These are phyloP conservation scores for Tromatobia lineatoria DNA, from an alignment of 2,888 invertebrate genomes.

Conservation along the genomic window DNA sequence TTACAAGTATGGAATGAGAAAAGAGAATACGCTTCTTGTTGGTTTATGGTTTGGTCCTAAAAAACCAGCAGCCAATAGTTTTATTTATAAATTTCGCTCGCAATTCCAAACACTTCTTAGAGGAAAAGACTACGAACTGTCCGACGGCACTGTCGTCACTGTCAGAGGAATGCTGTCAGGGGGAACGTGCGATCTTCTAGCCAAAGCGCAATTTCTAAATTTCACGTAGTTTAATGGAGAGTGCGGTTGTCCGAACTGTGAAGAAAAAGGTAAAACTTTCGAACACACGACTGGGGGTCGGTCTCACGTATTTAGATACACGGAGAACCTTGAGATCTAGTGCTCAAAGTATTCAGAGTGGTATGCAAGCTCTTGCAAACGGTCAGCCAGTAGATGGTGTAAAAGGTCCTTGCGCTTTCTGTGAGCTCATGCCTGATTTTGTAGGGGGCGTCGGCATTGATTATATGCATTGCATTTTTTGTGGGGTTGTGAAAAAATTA, in stretches of 20 bases:
- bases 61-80: conserved; percentile 57
- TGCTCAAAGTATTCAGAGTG: conserved; percentile 37
- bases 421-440: conserved; percentile 63
- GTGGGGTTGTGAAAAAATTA: conserved; percentile 57
- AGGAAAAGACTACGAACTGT: conserved; percentile 14
- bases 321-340: conserved; percentile 43
- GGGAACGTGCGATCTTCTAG: conserved; percentile 65
- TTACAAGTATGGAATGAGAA: conserved; percentile 50
- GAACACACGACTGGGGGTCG: conserved; percentile 32
- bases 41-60: conserved; percentile 63
- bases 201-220: conserved; percentile 60
- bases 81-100: neutral
- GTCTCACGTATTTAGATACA: conserved; percentile 55
- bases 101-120: conserved; percentile 37
- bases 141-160: conserved; percentile 14
- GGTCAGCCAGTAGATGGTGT: conserved; percentile 50
- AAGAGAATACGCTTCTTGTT: conserved; percentile 58
- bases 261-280: conserved; percentile 36
- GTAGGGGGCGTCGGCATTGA: conserved; percentile 57
- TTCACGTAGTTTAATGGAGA: conserved; percentile 57
- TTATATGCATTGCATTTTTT: too few species aligned
- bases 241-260: conserved; percentile 60
- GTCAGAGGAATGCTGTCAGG: conserved; percentile 51
- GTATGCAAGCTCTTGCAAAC: conserved; percentile 8
- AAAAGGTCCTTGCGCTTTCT: conserved; percentile 60